Base-by-base conservation (phyloP, 2,888 invertebrate species). In the Spodoptera exigua region DNA sequence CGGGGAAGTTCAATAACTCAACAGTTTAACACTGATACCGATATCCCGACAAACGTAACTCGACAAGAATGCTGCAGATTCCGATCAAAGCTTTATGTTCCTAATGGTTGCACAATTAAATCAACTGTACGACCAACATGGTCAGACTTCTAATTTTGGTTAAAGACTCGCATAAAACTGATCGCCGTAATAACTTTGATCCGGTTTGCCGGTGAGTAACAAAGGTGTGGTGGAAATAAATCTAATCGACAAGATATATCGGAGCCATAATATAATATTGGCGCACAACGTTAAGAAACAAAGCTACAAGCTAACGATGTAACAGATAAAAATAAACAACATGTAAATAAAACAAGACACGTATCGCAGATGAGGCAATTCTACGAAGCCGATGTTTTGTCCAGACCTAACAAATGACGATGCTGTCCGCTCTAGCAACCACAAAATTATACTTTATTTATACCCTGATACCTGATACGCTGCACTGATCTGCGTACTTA, bases 271-370 rank as follows among this genome's bases (percentile, higher is more conserved):
- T 74, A 76, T 76, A 78, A 80, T 74, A 78, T 82, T 81, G 68
- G 74, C 77, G 68, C 76, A 73, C 70, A 62, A 74, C 67, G 66
- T 71, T 76, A 59, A 67, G 76, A 81, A 82, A 81, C 72, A 79
- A 81, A 80, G 66, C 62, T 61, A 64, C 67, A 62, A 65, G 66
- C 71, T 69, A 68, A 76, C 76, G 73, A 78, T 69, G 65, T 60
- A 68, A 65, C 70, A 76, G 74, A 78, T 76, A 80, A 82, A 85
- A 81, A 77, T 73, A 67, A 79, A 70, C 73, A 78, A 73, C 70
- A 72, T 74, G 77, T 75, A 82, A 84, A 82, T 82, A 82, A 84
- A 84, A 81, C 76, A 85, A 81, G 74, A 82, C 78, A 68, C 54
- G 56, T 60, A 56, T 70, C 47, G 60, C 74, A 70, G 76, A 78